Evolutionary conservation across 1,140 invertebrate genomes (phyloP).

Genomic region (Eupeodes corollae): DNA sequence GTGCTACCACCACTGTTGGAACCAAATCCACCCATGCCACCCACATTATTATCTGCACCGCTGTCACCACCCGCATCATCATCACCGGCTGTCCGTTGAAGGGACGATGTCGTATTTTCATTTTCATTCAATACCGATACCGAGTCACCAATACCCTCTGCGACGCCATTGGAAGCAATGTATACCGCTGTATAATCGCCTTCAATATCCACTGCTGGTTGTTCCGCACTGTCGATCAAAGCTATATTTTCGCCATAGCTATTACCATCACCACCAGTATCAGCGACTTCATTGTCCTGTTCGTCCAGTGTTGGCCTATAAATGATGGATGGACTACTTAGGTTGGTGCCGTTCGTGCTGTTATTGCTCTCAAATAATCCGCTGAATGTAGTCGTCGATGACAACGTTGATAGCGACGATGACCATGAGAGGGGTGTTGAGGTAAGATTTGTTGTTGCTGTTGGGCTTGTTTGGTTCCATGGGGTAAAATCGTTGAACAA

Average conservation of each 20-base stretch:
- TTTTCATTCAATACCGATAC: constrained; percentile 11
- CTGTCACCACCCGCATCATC: constrained; percentile 3
- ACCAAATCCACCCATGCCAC: neutral
- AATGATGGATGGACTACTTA: no score
- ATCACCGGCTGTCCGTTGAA: neutral
- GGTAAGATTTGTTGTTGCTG: no score
- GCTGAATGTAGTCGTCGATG: no score
- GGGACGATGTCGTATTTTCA: constrained; percentile 10
- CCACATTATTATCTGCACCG: neutral
- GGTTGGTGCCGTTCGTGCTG: no score
- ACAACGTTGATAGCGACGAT: no score
- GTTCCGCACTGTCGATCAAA: constrained; percentile 31
- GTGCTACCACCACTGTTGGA: constrained; percentile 29
- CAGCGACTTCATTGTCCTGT: no score
- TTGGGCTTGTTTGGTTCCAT: no score
- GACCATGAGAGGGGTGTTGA: no score
- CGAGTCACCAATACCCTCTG: constrained; percentile 8
- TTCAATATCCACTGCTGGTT: constrained; percentile 22
- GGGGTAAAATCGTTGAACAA: no score
- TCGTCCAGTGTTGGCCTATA: no score
- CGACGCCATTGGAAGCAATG: constrained; percentile 9
- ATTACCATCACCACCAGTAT: neutral
- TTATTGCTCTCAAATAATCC: no score
- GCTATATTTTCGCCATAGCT: constrained; percentile 15
- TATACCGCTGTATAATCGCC: constrained; percentile 21